Base-by-base conservation (phyloP, 2,888 invertebrate genomes). In the Drosophila picticornis region DNA sequence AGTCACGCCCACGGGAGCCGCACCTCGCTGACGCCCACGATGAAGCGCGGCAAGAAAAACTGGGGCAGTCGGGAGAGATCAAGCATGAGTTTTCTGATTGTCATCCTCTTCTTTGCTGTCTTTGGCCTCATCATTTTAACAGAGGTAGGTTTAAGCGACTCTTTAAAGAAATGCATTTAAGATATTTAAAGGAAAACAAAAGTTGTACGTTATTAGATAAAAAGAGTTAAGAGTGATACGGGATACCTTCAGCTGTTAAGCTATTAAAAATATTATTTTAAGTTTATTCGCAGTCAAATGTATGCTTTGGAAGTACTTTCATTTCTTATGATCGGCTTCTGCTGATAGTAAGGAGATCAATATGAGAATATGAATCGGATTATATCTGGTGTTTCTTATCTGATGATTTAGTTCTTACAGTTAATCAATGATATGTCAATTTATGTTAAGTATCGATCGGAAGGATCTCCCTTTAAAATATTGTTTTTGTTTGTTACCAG, bases 81-180 rank as follows among this genome's bases (percentile, higher is more conserved):
- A 83, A 96, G 97, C 93, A 96, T 97, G 95, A 97, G 97, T 91
- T 97, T 98, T 94, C 96, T 97, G 94, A 96, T 98, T 93, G 97
- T 98, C 78, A 95, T 98, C 84, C 97, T 97, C 94, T 98, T 98
- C 94, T 97, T 98, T 93, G 96, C 96, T 50, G 96, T 98, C 70
- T 98, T 98, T 92, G 97, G 97, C 55, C 94, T 97, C 88, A 98
- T 98, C 90, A 96, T 98, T 74, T 95, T 98, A 82, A 97, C 97
- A 75, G 97, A 98, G 94, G 96, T 97, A 88, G 94, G 84, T 64
- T 13, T 1, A 11, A 9, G 2, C 5, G 1, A 2, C 43, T 0
- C 11, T 43, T 22, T 11, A 22, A 19, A 46, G 16, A 27, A 16
- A 0, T 34, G 1, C 0, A 4, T 5, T 40, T 40, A n/a, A 40